Evolutionary conservation across 2,797 vertebrate genomes (phyloP), one percentile per base, ranked within the genome.

Genomic region (Mormyrus hasselquistii): DNA sequence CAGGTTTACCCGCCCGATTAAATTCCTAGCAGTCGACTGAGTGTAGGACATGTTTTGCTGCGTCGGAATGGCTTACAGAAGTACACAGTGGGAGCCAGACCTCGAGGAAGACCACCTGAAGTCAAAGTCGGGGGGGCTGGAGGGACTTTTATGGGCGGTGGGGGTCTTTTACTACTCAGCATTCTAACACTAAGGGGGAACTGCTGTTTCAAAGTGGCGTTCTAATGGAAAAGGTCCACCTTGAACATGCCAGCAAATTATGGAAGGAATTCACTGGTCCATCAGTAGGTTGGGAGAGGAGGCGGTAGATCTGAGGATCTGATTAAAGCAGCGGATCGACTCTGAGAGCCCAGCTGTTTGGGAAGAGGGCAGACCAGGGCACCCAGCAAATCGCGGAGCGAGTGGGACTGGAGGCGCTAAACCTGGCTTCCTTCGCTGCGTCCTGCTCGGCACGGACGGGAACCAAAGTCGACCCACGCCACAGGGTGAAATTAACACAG

Each of bases 301-400:
- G 73, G 38, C 38, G 7, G 34, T 14, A 8, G 38, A 79, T 44
- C 47, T 44, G 41, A 50, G 44, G 65, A 38, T 29, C 62, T 69
- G 62, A 69, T 73, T 38, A 34, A 14, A 34, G 29, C 65, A 38
- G 65, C 12, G 29, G 16, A 16, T 34, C 0, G 12, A 34, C 65
- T 73, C 3, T 34, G 34, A 52, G 8, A 49, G 4, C 47, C 82
- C 44, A 14, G 47, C 47, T 84, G 41, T 52, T 47, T 44, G 41
- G 82, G 82, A 50, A 84, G n/a, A 47, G 82, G 82, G 41, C 82
- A 84, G 22, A 84, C 22, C 44, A 84, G 82, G 82, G n/a, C 44
- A 50, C 22, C 3, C 82, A 52, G 82, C 65, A 38, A 84, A 25
- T 84, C n/a, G 22, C 47, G 1, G 82, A 9, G 47, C 9, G 8